A percentile compares a stretch with the other conserved stretches of the same genome.
These are phyloP conservation scores for Tachycineta bicolor DNA, from an alignment of 2,113 vertebrate species.

Conservation along the genomic window DNA sequence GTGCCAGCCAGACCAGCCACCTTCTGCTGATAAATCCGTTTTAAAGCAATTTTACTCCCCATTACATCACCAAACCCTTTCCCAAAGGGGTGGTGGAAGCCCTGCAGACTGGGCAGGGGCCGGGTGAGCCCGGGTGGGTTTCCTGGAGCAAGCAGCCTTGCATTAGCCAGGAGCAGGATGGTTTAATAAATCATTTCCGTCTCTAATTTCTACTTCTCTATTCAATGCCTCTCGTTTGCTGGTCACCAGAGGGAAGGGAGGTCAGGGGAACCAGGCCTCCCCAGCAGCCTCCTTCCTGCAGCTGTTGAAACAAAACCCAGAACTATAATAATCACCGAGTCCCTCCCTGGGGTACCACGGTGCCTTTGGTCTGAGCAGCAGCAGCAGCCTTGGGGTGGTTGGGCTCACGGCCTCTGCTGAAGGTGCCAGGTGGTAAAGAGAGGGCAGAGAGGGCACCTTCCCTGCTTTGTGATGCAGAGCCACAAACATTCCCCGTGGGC, in stretches of 20 bases:
- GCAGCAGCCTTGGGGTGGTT: neutral
- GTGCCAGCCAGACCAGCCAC: neutral
- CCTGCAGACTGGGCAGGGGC: neutral
- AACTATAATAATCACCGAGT: neutral
- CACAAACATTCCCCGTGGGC: neutral
- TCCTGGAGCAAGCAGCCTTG: neutral
- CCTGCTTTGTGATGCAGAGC: rapidly evolving
- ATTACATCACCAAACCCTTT: neutral
- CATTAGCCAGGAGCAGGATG: neutral
- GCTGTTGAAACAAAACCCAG: constrained; percentile 64
- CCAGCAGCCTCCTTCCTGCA: constrained; percentile 64
- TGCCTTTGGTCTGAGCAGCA: rapidly evolving
- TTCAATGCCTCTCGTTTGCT: neutral
- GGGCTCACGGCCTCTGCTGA: rapidly evolving
- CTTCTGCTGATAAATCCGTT: neutral
- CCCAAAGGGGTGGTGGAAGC: neutral
- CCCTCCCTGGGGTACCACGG: neutral
- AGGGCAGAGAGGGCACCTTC: neutral
- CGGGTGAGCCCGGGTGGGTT: neutral
- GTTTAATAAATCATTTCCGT: constrained; percentile 60
- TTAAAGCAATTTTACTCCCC: neutral
- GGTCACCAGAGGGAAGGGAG: constrained; percentile 45
- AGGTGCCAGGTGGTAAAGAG: neutral
- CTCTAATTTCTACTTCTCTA: constrained; percentile 15
- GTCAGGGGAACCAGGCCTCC: constrained; percentile 49